Base-by-base conservation (phyloP, 2,797 vertebrate species). In the Lepilemur septentrionalis region DNA sequence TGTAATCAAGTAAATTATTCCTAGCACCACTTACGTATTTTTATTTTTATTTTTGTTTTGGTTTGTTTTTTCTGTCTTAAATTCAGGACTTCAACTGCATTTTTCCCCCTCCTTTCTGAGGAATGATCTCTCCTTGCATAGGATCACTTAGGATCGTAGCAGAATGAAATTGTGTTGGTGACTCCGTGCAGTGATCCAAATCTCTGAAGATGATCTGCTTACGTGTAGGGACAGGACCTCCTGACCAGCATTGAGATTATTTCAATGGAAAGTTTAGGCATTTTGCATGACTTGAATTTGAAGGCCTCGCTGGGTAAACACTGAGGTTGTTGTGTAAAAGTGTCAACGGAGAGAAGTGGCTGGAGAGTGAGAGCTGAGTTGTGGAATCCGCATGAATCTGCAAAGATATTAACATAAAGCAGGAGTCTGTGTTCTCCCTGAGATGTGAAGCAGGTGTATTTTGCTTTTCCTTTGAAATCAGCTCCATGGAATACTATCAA, bases 1-100 rank as follows among this genome's bases (percentile, higher is more conserved):
- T 98, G 94, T 97, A 98, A 98, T 98, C 97, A 98, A 98, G 95
- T 97, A 98, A 98, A 96, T 98, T 97, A 98, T 98, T 97, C 93
- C 52, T 92, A 97, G 87, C 93, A 82, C 20, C 50, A 85, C 85
- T 97, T 98, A 83, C 7, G 52, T 92, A 41, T 78, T 97, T 98
- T 92, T 97, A 95, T 15, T 15, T 6, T 63, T 7, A 17, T 7
- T 63, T 14, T 6, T 12, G 13, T 32, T 14, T 63, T 17, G 61
- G 17, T 97, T 88, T 52, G 2, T 32, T 94, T 96, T 87, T 95
- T 89, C 14, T 48, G 4, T 65, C 46, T 91, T 76, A 63, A 70
- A 89, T 48, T 90, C 79, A 90, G 84, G 95, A 35, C 22, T 57
- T 38, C 63, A 57, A 70, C 4, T 81, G 12, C 9, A 12, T 50